Evolutionary conservation across 2,888 invertebrate species (phyloP).

Genomic region (Xestobium rufovillosum): DNA sequence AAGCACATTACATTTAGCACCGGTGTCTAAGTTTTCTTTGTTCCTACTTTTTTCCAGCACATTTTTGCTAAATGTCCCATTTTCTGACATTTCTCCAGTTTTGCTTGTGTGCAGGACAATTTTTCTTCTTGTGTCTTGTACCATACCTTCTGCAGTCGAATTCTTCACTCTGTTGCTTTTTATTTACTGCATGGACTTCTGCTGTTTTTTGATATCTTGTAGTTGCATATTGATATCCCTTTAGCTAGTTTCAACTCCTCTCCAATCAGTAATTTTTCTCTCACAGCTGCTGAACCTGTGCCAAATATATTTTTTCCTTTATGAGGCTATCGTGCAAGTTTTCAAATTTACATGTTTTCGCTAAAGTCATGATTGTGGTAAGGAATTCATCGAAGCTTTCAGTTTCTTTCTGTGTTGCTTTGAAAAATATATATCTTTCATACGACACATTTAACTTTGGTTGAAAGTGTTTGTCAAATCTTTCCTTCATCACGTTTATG

Average conservation of each 20-base stretch:
- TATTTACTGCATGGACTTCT: too few species aligned
- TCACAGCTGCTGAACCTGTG: constrained; percentile 9
- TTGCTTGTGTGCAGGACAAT: too few species aligned
- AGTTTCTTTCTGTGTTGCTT: constrained; percentile 15
- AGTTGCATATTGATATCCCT: constrained; percentile 10
- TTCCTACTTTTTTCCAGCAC: too few species aligned
- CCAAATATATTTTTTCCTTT: constrained; percentile 21
- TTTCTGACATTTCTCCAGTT: too few species aligned
- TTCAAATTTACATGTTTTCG: constrained; percentile 17
- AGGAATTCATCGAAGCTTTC: constrained; percentile 21
- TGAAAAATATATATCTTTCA: constrained; percentile 23
- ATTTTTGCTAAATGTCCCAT: too few species aligned
- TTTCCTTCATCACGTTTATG: too few species aligned
- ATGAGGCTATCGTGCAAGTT: constrained; percentile 16
- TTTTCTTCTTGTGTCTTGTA: too few species aligned
- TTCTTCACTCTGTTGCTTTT: constrained; percentile 10
- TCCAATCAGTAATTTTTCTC: constrained; percentile 14
- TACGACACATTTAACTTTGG: constrained; percentile 23
- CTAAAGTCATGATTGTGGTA: constrained; percentile 16
- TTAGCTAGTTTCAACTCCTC: constrained; percentile 9
- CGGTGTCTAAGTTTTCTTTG: too few species aligned
- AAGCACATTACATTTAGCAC: too few species aligned
- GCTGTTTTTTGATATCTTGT: constrained; percentile 5
- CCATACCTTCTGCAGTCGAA: constrained; percentile 19
- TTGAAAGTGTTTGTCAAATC: constrained; percentile 19